Percentiles rank a stretch among this genome's conserved stretches.
phyloP scores from a whole-genome alignment of 1,140 invertebrate genomes.

The Ectropis grisescens region DNA sequence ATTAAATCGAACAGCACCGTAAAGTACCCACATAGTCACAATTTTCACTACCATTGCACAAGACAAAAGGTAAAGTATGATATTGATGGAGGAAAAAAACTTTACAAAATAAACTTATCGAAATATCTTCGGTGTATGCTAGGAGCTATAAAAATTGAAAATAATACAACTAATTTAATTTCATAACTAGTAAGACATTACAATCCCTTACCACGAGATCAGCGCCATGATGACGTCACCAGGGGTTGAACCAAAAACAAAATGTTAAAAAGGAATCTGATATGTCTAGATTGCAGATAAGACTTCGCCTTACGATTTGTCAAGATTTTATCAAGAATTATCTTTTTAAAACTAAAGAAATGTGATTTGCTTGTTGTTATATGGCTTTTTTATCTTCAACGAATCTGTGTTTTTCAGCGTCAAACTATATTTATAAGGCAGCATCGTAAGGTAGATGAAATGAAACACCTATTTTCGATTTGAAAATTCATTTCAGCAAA shows the following conservation, averaged over 20 bases:
- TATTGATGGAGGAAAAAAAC: constrained; percentile 68
- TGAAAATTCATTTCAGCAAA: no score
- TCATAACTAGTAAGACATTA: constrained; percentile 69
- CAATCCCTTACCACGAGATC: constrained; percentile 67
- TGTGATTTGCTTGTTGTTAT: no score
- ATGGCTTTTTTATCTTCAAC: no score
- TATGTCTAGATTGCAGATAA: no score
- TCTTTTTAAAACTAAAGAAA: no score
- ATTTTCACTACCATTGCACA: constrained; percentile 16
- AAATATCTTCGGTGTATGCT: constrained; percentile 70
- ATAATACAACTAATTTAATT: constrained; percentile 70
- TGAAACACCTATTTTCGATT: no score
- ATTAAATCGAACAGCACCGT: constrained; percentile 14
- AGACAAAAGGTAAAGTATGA: constrained; percentile 33
- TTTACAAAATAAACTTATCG: constrained; percentile 69
- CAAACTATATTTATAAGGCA: no score
- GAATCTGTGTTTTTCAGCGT: no score
- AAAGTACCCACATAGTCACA: constrained; percentile 7
- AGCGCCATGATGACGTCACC: constrained; percentile 53
- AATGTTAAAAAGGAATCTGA: no score
- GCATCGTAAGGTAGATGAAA: no score
- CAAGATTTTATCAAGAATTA: no score
- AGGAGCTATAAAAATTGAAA: constrained; percentile 70
- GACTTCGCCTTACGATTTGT: no score
- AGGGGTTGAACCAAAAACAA: constrained; percentile 22